Evolutionary conservation across 2,113 vertebrate genomes (phyloP).

Genomic region (Caranx ignobilis): DNA sequence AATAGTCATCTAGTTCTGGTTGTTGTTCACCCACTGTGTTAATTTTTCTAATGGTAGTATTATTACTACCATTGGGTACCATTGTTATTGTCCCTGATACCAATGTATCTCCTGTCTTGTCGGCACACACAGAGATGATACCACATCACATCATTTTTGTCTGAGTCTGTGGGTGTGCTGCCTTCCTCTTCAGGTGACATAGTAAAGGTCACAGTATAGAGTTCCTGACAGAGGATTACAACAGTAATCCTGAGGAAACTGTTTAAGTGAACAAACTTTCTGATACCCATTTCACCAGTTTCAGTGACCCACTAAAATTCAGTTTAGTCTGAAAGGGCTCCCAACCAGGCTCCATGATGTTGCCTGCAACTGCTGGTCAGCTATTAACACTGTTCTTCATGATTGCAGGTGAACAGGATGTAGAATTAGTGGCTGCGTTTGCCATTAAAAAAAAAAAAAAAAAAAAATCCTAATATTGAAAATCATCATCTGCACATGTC

Average conservation of each 20-base stretch:
- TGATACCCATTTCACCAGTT: conserved; percentile 28
- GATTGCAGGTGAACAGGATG: background rate
- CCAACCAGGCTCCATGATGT: background rate
- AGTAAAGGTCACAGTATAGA: conserved; percentile 33
- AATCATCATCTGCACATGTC: background rate
- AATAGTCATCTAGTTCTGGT: conserved; percentile 10
- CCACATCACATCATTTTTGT: conserved; percentile 15
- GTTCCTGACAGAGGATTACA: conserved; percentile 60
- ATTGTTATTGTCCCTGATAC: conserved; percentile 77
- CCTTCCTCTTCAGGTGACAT: conserved; percentile 31
- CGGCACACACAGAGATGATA: conserved; percentile 32
- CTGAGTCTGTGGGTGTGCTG: conserved; percentile 17
- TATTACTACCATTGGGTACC: conserved; percentile 42
- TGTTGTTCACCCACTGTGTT: conserved; percentile 6
- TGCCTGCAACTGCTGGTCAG: background rate
- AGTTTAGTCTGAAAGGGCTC: conserved; percentile 10
- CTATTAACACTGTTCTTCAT: background rate
- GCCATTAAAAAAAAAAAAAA: background rate
- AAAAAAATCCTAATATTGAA: background rate
- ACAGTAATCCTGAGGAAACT: conserved; percentile 59
- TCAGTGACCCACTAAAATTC: conserved; percentile 19
- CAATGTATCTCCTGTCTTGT: conserved; percentile 45
- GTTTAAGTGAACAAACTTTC: conserved; percentile 53
- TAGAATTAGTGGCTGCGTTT: background rate
- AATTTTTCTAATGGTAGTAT: conserved; percentile 44